A percentile compares a stretch with the other conserved stretches of the same genome.
Conservation (phyloP, 2,797 vertebrate genomes). For the Tiaroga cobitis region DNA sequence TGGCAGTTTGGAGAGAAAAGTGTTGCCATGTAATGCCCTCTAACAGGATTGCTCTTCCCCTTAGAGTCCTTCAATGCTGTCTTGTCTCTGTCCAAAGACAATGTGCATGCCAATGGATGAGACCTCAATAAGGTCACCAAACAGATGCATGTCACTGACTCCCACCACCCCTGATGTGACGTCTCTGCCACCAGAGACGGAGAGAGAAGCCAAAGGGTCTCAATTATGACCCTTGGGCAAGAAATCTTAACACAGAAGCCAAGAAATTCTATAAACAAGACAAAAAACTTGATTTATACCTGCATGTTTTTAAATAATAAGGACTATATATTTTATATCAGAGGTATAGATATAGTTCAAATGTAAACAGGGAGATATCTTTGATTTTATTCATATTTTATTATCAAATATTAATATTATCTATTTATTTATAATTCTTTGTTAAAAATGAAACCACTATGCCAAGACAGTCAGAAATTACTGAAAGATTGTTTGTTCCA, state of each 20-base stretch:
- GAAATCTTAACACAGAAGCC: slow-evolving; percentile 18
- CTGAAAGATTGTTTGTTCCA: slow-evolving; percentile 52
- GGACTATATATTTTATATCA: not conserved
- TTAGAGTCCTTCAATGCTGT: slow-evolving; percentile 54
- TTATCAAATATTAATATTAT: not conserved
- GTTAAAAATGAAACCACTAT: slow-evolving; percentile 10
- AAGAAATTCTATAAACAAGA: slow-evolving; percentile 15
- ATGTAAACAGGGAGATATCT: slow-evolving; percentile 9
- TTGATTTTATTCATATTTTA: not conserved
- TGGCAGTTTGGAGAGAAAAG: slow-evolving; percentile 71
- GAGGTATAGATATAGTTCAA: not conserved
- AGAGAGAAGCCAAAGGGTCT: slow-evolving; percentile 43
- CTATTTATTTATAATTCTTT: slow-evolving; percentile 26
- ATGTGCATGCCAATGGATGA: slow-evolving; percentile 72
- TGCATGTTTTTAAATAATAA: slow-evolving; percentile 27
- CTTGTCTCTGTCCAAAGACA: slow-evolving; percentile 53
- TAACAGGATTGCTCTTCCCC: slow-evolving; percentile 55
- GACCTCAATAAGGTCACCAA: slow-evolving; percentile 55
- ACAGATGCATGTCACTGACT: slow-evolving; percentile 66
- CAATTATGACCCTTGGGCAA: slow-evolving; percentile 7
- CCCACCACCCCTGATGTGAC: slow-evolving; percentile 55
- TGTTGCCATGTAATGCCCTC: slow-evolving; percentile 58
- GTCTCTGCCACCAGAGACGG: slow-evolving; percentile 53
- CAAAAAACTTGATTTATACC: not conserved
- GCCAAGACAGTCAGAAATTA: slow-evolving; percentile 29